Conservation (phyloP, 2,797 vertebrate genomes). For the Myotis findleyi region DNA sequence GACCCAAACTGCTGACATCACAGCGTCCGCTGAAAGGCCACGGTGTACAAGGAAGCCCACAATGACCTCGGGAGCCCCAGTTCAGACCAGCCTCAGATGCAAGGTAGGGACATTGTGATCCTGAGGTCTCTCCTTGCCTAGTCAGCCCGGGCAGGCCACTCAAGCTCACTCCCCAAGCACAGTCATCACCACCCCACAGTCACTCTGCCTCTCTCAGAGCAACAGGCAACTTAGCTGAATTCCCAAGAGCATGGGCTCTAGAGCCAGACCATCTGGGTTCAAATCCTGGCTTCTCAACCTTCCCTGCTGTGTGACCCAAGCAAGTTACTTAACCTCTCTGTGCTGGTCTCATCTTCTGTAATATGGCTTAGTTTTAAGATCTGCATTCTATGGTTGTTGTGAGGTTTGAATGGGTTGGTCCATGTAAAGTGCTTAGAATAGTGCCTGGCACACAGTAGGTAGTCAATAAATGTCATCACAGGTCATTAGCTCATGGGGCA, state of each 20-base stretch:
- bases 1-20: background rate
- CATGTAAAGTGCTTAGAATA: background rate
- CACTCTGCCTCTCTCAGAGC: background rate
- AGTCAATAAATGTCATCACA: background rate
- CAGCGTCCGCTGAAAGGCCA: background rate
- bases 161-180: background rate
- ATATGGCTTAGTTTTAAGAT: conserved; percentile 11
- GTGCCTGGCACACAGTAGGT: background rate
- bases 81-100: background rate
- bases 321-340: conserved; percentile 42
- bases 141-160: background rate
- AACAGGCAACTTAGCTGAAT: background rate
- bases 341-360: background rate
- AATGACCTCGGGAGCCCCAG: accelerated
- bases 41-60: background rate
- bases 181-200: background rate
- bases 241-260: background rate
- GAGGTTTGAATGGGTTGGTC: background rate
- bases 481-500: background rate
- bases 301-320: conserved; percentile 35
- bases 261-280: conserved; percentile 1
- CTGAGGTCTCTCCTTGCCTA: background rate
- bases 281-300: background rate
- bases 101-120: background rate
- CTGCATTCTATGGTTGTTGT: background rate